Conservation (phyloP, 2,113 vertebrate species). For the Orthonyx spaldingii region DNA sequence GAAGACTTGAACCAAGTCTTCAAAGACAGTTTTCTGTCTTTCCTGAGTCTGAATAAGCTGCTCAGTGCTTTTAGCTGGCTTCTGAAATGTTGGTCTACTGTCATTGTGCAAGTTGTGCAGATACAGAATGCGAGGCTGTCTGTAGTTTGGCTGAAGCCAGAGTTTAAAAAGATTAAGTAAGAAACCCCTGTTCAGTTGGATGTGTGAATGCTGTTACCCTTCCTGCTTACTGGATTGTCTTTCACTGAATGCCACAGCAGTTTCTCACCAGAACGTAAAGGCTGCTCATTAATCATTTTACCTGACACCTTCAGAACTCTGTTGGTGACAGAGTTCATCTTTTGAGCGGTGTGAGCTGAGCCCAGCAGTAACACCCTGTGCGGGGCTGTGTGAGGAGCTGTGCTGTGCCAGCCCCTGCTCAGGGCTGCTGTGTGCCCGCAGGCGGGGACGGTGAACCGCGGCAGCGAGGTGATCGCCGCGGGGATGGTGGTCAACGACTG, state of each 20-base stretch:
- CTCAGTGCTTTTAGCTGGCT: neutral
- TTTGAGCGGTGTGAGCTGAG: neutral
- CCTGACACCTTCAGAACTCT: neutral
- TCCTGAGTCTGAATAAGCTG: neutral
- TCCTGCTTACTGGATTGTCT: neutral
- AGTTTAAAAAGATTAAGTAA: neutral
- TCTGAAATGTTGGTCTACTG: neutral
- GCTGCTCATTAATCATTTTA: neutral
- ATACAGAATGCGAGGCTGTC: too few relatives aligned
- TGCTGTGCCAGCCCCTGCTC: neutral
- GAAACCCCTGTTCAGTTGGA: neutral
- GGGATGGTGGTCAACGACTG: conserved; percentile 98
- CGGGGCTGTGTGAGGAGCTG: rapidly evolving
- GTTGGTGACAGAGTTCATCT: neutral
- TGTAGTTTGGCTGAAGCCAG: neutral
- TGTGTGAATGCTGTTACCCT: neutral
- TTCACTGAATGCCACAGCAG: neutral
- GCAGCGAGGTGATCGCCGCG: conserved; percentile 92
- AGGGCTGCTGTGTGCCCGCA: conserved; percentile 11
- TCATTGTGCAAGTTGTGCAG: neutral
- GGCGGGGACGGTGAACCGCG: conserved; percentile 95
- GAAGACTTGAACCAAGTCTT: neutral
- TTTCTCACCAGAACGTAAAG: neutral
- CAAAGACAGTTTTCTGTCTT: neutral
- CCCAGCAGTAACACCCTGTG: neutral